A percentile compares a stretch with the other conserved stretches of the same genome.
Evolutionary conservation across 2,113 vertebrate species (phyloP).

Genomic region (Atrichornis clamosus): DNA sequence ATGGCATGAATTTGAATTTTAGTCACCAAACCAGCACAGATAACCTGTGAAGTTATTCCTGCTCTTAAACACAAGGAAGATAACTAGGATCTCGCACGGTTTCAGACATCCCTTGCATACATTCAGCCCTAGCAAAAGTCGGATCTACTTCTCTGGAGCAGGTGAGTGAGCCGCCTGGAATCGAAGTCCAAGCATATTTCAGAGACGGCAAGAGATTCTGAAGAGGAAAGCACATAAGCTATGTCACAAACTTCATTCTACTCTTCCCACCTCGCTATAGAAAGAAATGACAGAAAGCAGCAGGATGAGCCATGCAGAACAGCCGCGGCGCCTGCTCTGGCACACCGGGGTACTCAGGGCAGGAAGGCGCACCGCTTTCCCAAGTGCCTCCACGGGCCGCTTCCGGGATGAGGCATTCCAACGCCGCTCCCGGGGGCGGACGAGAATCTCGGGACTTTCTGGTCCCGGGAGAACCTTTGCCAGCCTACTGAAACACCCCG

Average conservation of each 20-base stretch:
- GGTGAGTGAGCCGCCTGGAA: not conserved
- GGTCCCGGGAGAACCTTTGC: not conserved
- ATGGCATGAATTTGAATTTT: not conserved
- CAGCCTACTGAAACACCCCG: accelerated
- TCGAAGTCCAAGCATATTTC: not conserved
- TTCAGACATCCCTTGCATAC: not conserved
- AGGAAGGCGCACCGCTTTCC: not conserved
- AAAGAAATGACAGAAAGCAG: accelerated
- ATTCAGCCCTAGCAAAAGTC: not conserved
- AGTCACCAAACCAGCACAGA: not conserved
- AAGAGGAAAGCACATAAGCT: not conserved
- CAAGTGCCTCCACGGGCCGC: not conserved
- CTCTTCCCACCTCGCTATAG: accelerated
- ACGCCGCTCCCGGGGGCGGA: accelerated
- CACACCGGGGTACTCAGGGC: accelerated
- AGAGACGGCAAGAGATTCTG: not conserved
- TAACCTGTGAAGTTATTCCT: not conserved
- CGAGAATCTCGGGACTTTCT: too few species aligned
- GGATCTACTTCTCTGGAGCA: not conserved
- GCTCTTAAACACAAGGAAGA: not conserved
- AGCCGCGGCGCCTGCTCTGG: accelerated
- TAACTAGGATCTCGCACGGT: not conserved
- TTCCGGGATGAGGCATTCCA: not conserved
- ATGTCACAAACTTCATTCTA: not conserved
- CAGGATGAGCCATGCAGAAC: accelerated